Percentiles rank a stretch among this genome's conserved stretches.
phyloP scores from a whole-genome alignment of 2,113 vertebrate species.

The Periophthalmodon schlosseri region DNA sequence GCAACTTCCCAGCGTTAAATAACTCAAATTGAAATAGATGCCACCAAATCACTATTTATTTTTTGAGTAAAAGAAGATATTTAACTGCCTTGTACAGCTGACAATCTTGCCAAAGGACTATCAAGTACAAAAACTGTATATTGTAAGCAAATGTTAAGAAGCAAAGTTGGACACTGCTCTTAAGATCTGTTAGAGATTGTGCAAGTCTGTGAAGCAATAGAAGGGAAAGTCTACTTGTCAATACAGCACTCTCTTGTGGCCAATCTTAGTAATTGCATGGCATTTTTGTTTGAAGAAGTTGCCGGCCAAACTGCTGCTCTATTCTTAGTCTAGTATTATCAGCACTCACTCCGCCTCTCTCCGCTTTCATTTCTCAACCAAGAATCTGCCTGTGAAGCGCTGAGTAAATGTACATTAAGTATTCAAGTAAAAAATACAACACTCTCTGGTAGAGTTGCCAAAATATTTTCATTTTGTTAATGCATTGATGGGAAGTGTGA shows the following conservation, averaged over 20 bases:
- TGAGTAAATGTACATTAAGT: conserved; percentile 23
- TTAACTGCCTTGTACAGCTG: conserved; percentile 42
- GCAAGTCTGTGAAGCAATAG: conserved; percentile 12
- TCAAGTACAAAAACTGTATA: conserved; percentile 27
- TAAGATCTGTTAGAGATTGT: conserved; percentile 23
- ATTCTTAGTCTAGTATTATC: conserved; percentile 49
- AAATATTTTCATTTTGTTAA: conserved; percentile 38
- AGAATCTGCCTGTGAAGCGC: conserved; percentile 2
- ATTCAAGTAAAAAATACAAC: conserved; percentile 31
- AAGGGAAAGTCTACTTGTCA: not conserved
- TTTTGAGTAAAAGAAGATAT: conserved; percentile 6
- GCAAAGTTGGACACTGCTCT: conserved; percentile 23
- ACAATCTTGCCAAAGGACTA: conserved; percentile 71
- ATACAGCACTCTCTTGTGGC: conserved; percentile 61
- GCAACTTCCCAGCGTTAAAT: not conserved
- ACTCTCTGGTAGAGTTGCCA: conserved; percentile 73
- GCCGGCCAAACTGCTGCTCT: conserved; percentile 37
- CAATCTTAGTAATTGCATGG: conserved; percentile 47
- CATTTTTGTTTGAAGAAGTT: conserved; percentile 4
- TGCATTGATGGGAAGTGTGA: conserved; percentile 29
- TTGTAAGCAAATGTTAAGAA: not conserved
- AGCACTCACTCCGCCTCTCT: conserved; percentile 25
- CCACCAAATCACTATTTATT: not conserved
- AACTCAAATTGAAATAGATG: not conserved
- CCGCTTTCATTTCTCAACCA: conserved; percentile 18